Evolutionary conservation across 2,797 vertebrate species (phyloP).

Genomic region (Poecilia velifera): DNA sequence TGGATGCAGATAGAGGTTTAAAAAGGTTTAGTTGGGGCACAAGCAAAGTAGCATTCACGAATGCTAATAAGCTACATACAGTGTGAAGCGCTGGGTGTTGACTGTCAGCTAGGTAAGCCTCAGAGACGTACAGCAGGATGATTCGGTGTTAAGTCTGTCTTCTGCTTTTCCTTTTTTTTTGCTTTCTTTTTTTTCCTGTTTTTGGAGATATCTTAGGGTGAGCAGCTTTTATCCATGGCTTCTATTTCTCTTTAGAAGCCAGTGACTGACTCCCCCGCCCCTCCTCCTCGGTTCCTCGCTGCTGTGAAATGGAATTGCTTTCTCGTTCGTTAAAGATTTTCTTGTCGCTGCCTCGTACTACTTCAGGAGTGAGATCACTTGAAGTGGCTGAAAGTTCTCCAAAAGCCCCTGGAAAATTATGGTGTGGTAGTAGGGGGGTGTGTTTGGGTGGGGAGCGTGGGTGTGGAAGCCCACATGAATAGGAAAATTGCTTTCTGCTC

Average conservation of each 20-base stretch:
- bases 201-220: constrained; percentile 64
- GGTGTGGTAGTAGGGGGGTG: constrained; percentile 28
- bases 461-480: constrained; percentile 44
- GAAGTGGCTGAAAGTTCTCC: constrained; percentile 72
- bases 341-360: constrained; percentile 65
- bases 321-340: constrained; percentile 78
- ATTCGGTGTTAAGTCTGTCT: constrained; percentile 77
- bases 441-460: constrained; percentile 9
- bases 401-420: constrained; percentile 61
- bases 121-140: constrained; percentile 64
- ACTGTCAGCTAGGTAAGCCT: constrained; percentile 73
- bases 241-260: constrained; percentile 75
- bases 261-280: constrained; percentile 65
- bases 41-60: constrained; percentile 61
- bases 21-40: constrained; percentile 36
- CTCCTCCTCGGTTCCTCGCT: constrained; percentile 60
- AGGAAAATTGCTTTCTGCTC: constrained; percentile 57
- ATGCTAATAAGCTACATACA: constrained; percentile 62
- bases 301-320: constrained; percentile 82
- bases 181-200: constrained; percentile 18
- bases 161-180: constrained; percentile 31
- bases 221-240: constrained; percentile 76
- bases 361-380: constrained; percentile 67
- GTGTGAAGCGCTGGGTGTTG: constrained; percentile 43
- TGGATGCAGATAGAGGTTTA: constrained; percentile 49